phyloP scores from a whole-genome alignment of 2,113 vertebrate species.

The Mormyrus lacerda region DNA sequence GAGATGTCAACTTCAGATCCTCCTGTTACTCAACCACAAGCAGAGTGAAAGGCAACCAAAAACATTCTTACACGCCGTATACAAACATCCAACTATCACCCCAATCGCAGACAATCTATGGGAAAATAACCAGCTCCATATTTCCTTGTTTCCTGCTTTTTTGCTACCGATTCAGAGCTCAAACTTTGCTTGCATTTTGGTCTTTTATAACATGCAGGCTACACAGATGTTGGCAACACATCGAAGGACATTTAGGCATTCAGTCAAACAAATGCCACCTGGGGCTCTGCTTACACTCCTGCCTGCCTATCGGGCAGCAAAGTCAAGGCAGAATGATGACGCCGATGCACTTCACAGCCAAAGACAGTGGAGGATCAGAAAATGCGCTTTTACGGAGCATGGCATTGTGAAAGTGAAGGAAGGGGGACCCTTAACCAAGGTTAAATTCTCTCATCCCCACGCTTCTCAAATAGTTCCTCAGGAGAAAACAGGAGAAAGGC shows the following conservation, averaged over 20 bases:
- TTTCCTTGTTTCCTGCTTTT: not conserved
- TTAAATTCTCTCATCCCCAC: not conserved
- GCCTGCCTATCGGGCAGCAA: not conserved
- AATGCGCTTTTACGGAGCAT: not conserved
- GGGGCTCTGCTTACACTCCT: not conserved
- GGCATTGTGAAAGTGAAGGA: not conserved
- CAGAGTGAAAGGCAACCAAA: not conserved
- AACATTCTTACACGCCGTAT: not conserved
- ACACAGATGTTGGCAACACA: not conserved
- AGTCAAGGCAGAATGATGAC: not conserved
- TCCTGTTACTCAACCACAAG: not conserved
- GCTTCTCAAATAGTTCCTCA: not conserved
- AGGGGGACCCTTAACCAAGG: not conserved
- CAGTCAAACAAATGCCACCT: not conserved
- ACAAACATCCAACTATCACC: not conserved
- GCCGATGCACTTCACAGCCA: not conserved
- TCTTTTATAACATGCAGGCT: not conserved
- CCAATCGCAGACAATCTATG: not conserved
- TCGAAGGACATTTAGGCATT: not conserved
- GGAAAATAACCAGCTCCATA: not conserved
- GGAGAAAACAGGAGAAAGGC: not conserved
- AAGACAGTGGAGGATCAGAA: not conserved
- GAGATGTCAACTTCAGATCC: not conserved
- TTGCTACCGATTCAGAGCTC: not conserved
- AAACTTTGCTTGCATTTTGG: not conserved